These are phyloP conservation scores for Leistus spinibarbis DNA, from an alignment of 2,888 invertebrate genomes.

Conservation along the genomic window DNA sequence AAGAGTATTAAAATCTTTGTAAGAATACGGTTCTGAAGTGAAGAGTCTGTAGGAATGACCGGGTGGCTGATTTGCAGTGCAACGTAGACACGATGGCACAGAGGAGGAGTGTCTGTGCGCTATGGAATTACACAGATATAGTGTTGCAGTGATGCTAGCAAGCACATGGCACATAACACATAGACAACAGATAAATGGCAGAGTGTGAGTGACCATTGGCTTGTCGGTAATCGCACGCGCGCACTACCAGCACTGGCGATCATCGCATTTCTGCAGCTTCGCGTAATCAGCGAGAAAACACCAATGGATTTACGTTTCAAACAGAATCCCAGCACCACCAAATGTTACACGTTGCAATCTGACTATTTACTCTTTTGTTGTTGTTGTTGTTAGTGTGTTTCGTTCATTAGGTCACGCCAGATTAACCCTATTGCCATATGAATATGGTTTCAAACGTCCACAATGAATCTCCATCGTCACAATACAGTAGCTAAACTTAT, in stretches of 20 bases:
- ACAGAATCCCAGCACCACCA: background rate
- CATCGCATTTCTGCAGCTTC: background rate
- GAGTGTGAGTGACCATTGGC: background rate
- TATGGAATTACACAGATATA: background rate
- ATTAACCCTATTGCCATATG: background rate
- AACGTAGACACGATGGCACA: background rate
- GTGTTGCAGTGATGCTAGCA: background rate
- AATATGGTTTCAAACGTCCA: too few relatives aligned
- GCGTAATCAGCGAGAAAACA: background rate
- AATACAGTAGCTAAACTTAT: too few relatives aligned
- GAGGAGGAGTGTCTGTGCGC: background rate
- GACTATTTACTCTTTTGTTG: background rate
- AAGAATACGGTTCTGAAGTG: too few relatives aligned
- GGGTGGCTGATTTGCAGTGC: too few relatives aligned
- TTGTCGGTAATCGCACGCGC: background rate
- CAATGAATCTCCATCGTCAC: too few relatives aligned
- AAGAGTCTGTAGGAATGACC: too few relatives aligned
- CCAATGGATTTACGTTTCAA: background rate
- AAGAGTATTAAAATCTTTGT: too few relatives aligned
- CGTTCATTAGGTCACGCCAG: background rate
- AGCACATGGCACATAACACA: background rate
- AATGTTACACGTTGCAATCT: background rate
- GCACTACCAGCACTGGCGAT: background rate
- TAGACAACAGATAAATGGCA: background rate
- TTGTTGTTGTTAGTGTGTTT: background rate